These are phyloP conservation scores for Homarus americanus DNA, from an alignment of 1,140 invertebrate species.

Conservation along the genomic window DNA sequence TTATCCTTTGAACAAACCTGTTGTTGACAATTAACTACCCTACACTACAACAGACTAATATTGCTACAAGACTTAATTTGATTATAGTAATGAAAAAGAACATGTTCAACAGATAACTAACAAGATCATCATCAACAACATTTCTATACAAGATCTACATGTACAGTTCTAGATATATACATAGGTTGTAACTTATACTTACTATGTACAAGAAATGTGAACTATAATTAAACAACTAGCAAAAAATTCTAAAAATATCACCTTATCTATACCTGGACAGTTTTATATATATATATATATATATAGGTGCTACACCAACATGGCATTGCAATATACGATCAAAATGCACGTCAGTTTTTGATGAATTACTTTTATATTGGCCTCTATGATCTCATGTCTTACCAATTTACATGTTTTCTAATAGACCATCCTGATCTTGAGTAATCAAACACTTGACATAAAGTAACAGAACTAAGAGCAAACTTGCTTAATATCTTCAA, in stretches of 20 bases:
- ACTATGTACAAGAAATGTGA: neutral
- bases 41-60: neutral
- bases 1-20: neutral
- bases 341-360: neutral
- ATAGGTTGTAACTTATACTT: neutral
- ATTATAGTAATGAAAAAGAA: slow-evolving; percentile 1
- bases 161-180: slow-evolving; percentile 1
- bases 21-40: neutral
- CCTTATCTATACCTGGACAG: slow-evolving; percentile 20
- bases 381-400: neutral
- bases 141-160: slow-evolving; percentile 16
- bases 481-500: too few species aligned
- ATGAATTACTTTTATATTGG: neutral
- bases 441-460: neutral
- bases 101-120: slow-evolving; percentile 13
- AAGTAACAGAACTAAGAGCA: too few species aligned
- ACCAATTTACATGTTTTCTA: neutral
- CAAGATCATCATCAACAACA: slow-evolving; percentile 6
- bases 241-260: neutral
- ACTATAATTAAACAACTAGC: neutral
- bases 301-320: neutral
- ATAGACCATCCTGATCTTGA: neutral
- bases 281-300: too few species aligned
- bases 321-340: neutral
- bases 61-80: neutral